phyloP scores from a whole-genome alignment of 2,797 vertebrate species.

The Fratercula arctica region DNA sequence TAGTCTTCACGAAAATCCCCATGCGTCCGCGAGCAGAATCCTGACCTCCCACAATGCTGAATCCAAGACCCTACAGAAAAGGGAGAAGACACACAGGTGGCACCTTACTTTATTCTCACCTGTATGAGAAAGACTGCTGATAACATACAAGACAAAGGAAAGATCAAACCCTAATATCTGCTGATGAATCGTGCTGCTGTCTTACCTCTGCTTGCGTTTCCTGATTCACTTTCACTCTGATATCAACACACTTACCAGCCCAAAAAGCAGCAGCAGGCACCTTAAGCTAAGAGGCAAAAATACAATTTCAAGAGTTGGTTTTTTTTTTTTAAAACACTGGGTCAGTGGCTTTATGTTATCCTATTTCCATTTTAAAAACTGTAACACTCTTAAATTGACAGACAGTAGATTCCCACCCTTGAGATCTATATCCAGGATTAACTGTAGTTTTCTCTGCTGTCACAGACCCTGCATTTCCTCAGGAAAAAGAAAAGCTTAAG shows the following conservation, averaged over 20 bases:
- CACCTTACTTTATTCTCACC: background rate
- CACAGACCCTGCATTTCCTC: conserved; percentile 24
- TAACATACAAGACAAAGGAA: background rate
- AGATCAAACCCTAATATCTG: background rate
- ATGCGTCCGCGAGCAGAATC: conserved; percentile 94
- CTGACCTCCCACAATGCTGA: conserved; percentile 96
- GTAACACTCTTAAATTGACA: background rate
- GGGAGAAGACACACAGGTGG: background rate
- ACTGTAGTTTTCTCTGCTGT: background rate
- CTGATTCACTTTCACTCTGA: background rate
- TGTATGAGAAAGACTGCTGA: background rate
- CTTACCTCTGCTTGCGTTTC: background rate
- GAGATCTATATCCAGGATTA: background rate
- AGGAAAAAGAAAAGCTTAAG: background rate
- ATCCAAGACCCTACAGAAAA: conserved; percentile 87
- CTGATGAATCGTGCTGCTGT: background rate
- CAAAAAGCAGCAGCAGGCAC: background rate
- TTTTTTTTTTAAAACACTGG: background rate
- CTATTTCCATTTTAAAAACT: background rate
- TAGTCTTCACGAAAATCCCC: conserved; percentile 98
- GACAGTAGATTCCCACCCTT: background rate
- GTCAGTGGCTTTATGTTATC: background rate
- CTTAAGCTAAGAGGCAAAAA: background rate
- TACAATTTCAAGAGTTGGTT: background rate
- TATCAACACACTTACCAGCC: background rate